Evolutionary conservation across 2,797 vertebrate species (phyloP), one percentile per base, ranked within the genome.

Genomic region (Gadopsis bispinosus): DNA sequence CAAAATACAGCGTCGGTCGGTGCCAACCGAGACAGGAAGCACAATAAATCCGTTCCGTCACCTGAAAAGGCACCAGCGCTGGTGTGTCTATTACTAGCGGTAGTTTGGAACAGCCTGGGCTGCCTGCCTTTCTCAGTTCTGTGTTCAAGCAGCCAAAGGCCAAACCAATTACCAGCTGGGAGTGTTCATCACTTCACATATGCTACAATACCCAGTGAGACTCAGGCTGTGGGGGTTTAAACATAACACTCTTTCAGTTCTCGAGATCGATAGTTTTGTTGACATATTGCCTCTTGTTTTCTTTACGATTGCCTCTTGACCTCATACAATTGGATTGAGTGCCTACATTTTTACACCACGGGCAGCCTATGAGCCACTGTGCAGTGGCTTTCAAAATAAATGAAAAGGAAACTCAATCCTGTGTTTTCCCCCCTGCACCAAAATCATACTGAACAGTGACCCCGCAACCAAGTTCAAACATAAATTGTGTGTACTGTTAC

Each of bases 251-350:
- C 13, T 45, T 37, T 31, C 55, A 51, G 22, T 61, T 48, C 7
- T 29, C 43, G 31, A 50, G 41, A 58, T 64, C 11, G 8, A 56
- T 70, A 22, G 17, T 29, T 59, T 58, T 69, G 13, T 54, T 72
- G 50, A 81, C 68, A 71, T 68, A 77, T 16, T 66, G 20, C 55
- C 29, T 77, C 47, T 66, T 62, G 20, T 58, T 61, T 61, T 50
- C 4, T 41, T 51, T 67, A 29, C 61, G 17, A 66, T 78, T 69
- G 55, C 60, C 33, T 75, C 54, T 20, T 53, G 54, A 64, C 39
- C 53, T 43, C 7, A 51, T 10, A 31, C 39, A 14, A 45, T 7
- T 69, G 65, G 65, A 59, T 54, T 43, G 39, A 73, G 9, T 20
- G 43, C 35, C 50, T 61, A 26, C 1, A 20, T 69, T 20, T 68